Base-by-base conservation (phyloP, 2,113 vertebrate species). In the Cavia aperea region DNA sequence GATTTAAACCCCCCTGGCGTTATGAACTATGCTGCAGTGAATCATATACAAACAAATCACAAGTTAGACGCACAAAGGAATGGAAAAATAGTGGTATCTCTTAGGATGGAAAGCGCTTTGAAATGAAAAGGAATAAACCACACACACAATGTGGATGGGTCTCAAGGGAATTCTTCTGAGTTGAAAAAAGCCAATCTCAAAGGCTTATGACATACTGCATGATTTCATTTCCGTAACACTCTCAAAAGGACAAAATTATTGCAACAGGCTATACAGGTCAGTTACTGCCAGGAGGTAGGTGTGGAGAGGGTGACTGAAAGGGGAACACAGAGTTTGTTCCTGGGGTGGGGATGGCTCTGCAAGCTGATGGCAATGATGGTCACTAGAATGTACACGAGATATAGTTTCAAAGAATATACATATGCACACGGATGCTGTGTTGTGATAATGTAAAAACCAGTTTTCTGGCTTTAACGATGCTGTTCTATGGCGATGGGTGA, bases 221-320 rank as follows among this genome's bases (percentile, higher is more conserved):
- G 73, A 68, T 79, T 85, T 83, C 79, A 81, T 70, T 92, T 86
- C 86, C 81, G 11, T 23, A 89, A 89, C n/a, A 56, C 68, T 78
- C 65, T 81, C 3, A 1, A 92, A 86, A 92, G 72, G 86, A 93
- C 84, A 91, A 68, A 91, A 89, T 81, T 33, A 89, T 0, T 77
- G 51, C 66, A 73, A n/a, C 16, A 14, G 70, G 86, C 65, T 12
- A 21, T 11, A 21, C 8, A 36, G 77, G 51, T 78, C 75, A 51
- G 75, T 9, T 16, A 33, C 75, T 78, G 75, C 75, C 29, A 33
- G 46, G 15, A 13, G 26, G 16, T 21, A 58, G 23, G 49, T 51
- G 8, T 29, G 23, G 58, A 56, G 65, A 51, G 29, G 12, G 33
- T 14, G 54, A 77, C 54, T 66, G 26, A 70, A 63, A 15, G 56